Percentiles rank a stretch among this genome's conserved stretches.
phyloP scores from a whole-genome alignment of 2,888 invertebrate genomes.

The Proisotoma minuta region DNA sequence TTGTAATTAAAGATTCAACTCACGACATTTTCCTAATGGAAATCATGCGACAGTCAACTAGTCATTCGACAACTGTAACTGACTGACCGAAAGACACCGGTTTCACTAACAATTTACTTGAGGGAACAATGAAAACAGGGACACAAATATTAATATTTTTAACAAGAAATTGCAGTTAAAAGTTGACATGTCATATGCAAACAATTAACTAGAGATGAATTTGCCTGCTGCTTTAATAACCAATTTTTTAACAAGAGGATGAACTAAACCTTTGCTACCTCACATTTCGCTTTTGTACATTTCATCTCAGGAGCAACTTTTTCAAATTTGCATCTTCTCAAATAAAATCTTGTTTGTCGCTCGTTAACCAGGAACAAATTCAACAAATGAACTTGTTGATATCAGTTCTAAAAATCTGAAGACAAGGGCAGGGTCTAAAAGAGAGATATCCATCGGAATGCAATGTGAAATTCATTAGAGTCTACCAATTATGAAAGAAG shows the following conservation, averaged over 20 bases:
- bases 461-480: too few species aligned
- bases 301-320: neutral
- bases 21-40: neutral
- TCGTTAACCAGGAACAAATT: neutral
- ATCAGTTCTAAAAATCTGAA: slow-evolving; percentile 24
- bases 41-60: neutral
- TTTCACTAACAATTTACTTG: neutral
- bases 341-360: slow-evolving; percentile 1
- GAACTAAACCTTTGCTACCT: neutral
- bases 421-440: too few species aligned
- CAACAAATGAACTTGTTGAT: slow-evolving; percentile 31
- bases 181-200: neutral
- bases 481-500: too few species aligned
- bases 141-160: neutral
- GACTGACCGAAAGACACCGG: too few species aligned
- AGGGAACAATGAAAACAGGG: neutral
- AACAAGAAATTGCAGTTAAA: neutral
- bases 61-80: neutral
- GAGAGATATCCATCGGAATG: too few species aligned
- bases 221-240: neutral
- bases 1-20: neutral
- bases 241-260: slow-evolving; percentile 2
- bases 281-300: neutral
- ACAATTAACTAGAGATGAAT: neutral
- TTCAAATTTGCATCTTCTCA: neutral